Percentiles rank a stretch among this genome's conserved stretches.
phyloP scores from a whole-genome alignment of 2,888 invertebrate genomes.

The Catocala fraxini region DNA sequence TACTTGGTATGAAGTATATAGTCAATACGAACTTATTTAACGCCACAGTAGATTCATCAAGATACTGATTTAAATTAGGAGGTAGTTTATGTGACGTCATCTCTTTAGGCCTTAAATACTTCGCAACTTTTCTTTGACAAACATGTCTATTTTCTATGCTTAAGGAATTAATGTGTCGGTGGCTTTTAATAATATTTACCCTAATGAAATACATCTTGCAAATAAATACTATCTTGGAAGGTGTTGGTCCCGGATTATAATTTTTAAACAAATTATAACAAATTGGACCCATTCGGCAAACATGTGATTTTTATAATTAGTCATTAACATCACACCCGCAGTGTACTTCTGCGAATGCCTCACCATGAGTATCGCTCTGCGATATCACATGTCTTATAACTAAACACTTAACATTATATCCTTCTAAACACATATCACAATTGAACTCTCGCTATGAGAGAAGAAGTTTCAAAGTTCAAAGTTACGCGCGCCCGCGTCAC shows the following conservation, averaged over 20 bases:
- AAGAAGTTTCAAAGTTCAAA: constrained; percentile 79
- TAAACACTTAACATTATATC: constrained; percentile 77
- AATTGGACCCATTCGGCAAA: constrained; percentile 86
- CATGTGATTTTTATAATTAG: constrained; percentile 77
- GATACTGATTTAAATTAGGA: constrained; percentile 84
- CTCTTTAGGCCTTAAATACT: constrained; percentile 65
- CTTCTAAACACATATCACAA: constrained; percentile 87
- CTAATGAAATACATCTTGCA: constrained; percentile 86
- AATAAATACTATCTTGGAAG: constrained; percentile 88
- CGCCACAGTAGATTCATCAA: constrained; percentile 74
- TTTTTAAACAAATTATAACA: constrained; percentile 88
- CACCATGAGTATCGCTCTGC: constrained; percentile 84
- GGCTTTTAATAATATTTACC: constrained; percentile 86
- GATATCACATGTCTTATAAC: constrained; percentile 76
- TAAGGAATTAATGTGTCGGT: constrained; percentile 88
- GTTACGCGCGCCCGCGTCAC: constrained; percentile 76
- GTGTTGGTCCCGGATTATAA: constrained; percentile 87
- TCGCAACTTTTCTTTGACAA: constrained; percentile 85
- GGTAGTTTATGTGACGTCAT: constrained; percentile 81
- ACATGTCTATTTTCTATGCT: constrained; percentile 85
- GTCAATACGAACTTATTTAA: constrained; percentile 67
- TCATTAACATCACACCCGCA: constrained; percentile 74
- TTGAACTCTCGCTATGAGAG: constrained; percentile 81
- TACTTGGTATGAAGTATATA: constrained; percentile 57
- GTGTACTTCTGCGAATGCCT: constrained; percentile 71